These are phyloP conservation scores for Onthophagus sagittarius DNA, from an alignment of 2,888 invertebrate species.

Conservation along the genomic window DNA sequence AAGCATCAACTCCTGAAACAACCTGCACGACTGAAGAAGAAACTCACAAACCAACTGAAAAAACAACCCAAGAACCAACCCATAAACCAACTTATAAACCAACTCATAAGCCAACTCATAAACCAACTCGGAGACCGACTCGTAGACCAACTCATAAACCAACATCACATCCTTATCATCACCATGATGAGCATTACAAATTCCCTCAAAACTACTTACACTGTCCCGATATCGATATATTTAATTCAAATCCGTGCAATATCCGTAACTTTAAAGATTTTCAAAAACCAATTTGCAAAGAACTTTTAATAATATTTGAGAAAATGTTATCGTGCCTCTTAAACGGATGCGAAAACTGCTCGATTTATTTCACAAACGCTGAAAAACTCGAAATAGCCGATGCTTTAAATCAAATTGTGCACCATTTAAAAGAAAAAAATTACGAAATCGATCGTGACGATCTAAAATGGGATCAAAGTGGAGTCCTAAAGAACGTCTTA, in stretches of 20 bases:
- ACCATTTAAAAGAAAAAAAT: constrained; percentile 12
- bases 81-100: neutral
- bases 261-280: neutral
- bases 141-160: neutral
- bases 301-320: constrained; percentile 16
- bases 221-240: neutral
- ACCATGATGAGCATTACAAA: neutral
- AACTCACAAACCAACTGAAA: neutral
- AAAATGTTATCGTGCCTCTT: constrained; percentile 9
- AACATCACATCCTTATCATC: neutral
- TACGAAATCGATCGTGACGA: neutral
- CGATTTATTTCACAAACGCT: constrained; percentile 3
- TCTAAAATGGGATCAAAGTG: neutral
- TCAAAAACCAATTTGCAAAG: constrained; percentile 10
- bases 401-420: constrained; percentile 14
- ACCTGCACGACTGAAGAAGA: neutral
- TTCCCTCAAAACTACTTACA: neutral
- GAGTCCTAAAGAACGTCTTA: constrained; percentile 16
- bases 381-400: constrained; percentile 18
- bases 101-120: neutral
- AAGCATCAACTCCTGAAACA: neutral
- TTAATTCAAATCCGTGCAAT: neutral
- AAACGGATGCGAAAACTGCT: neutral
- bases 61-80: neutral
- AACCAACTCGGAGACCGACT: neutral